Evolutionary conservation across 1,140 invertebrate genomes (phyloP), one percentile per base, ranked within the genome.

Genomic region (Episyrphus balteatus): DNA sequence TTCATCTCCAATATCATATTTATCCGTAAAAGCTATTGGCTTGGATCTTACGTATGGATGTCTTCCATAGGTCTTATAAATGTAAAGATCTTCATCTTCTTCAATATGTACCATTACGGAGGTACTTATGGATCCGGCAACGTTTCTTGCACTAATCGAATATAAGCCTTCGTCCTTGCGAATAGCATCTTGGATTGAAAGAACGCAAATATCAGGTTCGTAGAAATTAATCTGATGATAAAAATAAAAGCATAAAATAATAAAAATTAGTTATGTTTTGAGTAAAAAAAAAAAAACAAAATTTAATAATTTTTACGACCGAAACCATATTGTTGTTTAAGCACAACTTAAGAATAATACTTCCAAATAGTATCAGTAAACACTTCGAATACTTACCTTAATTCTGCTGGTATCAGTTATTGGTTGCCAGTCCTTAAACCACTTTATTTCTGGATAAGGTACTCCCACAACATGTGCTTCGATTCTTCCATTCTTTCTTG

Each of bases 351-450:
- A n/a, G n/a, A n/a, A n/a, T n/a, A n/a, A n/a, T n/a, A n/a, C n/a
- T n/a, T n/a, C n/a, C n/a, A n/a, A n/a, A n/a, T n/a, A n/a, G n/a
- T n/a, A n/a, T n/a, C n/a, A n/a, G n/a, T n/a, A n/a, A n/a, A n/a
- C n/a, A n/a, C n/a, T n/a, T n/a, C n/a, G n/a, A n/a, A n/a, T n/a
- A n/a, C n/a, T n/a, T n/a, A 89, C 84, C 75, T 88, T 91, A 17
- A 89, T 81, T 55, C 90, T 80, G 7, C 77, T 75, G 1, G 87
- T 86, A 2, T 85, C 68, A 2, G 86, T 81, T 7, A 96, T 62
- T 2, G 88, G 91, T 60, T 89, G 84, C 91, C 92, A 96, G 66
- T 97, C 92, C 70, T 95, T 97, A 71, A 87, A 95, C 89, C 91
- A 97, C 63, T 90, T 93, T n/a, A 99, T 80, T 52, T 92, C 88